phyloP scores from a whole-genome alignment of 2,797 vertebrate genomes.

The Ptychadena robeensis region DNA sequence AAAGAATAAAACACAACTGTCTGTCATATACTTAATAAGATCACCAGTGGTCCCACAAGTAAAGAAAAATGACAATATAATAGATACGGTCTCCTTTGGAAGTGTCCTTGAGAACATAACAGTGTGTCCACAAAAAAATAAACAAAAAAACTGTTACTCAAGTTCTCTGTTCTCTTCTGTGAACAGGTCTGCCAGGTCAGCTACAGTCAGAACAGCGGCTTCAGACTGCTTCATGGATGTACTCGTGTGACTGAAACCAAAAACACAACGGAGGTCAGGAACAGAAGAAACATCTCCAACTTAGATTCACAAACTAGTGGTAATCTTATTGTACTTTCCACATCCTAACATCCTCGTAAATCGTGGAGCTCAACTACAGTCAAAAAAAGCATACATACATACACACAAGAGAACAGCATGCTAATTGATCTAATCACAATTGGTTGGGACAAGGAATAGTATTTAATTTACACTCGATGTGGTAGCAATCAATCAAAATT shows the following conservation, averaged over 20 bases:
- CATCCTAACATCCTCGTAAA: no score
- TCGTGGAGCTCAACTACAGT: no score
- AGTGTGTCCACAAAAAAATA: background rate
- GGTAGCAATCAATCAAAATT: no score
- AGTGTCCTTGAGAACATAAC: background rate
- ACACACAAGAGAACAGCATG: no score
- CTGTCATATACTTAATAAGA: background rate
- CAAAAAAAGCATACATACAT: no score
- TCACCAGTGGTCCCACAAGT: background rate
- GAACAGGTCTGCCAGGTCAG: slow-evolving; percentile 93
- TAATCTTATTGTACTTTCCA: no score
- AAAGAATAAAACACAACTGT: slow-evolving; percentile 1
- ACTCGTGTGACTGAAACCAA: slow-evolving; percentile 81
- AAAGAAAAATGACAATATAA: background rate
- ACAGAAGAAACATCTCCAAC: background rate
- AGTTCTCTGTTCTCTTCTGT: slow-evolving; percentile 89
- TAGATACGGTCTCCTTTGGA: background rate
- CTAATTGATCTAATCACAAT: no score
- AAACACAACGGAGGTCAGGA: background rate
- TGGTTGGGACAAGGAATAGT: no score
- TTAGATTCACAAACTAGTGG: no score
- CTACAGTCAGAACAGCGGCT: slow-evolving; percentile 92
- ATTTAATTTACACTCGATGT: no score
- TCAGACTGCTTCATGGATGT: slow-evolving; percentile 93
- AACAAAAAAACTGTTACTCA: slow-evolving; percentile 66